Evolutionary conservation across 2,888 invertebrate genomes (phyloP), one percentile per base, ranked within the genome.

Genomic region (Drosophila lutescens): DNA sequence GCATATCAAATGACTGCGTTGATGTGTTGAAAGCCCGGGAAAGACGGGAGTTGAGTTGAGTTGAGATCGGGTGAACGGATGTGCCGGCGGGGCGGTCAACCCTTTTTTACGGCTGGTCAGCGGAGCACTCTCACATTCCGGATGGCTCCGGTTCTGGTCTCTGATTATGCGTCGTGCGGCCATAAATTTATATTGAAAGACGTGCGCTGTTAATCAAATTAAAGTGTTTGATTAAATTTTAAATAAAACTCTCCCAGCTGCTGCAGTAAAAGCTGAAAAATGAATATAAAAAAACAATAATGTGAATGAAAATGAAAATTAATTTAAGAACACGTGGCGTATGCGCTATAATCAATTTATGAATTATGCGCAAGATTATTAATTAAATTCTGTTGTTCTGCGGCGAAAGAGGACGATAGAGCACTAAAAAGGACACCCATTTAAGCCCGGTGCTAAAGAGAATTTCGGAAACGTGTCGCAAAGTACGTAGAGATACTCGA

Each of bases 161-260:
- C 86, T 87, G 88, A 85, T 85, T 85, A 89, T 86, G 84, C 86
- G 74, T 70, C 70, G 74, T 69, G 65, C 56, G 75, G 84, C 84
- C 67, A 88, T 88, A 89, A 89, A 89, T 89, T 89, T 89, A 86
- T 86, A 88, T 88, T 83, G 88, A 78, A 76, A 79, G 88, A 86
- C 86, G 86, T 86, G 86, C 72, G 84, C 59, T 88, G 88, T 86
- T 86, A 86, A 89, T 89, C 86, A 86, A 86, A 88, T 86, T 89
- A 88, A 88, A 86, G 86, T 78, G 78, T 75, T 86, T 88, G 89
- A 86, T 85, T 89, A 88, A 88, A 86, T 85, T 85, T 87, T 74
- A 82, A 84, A 88, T 61, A 77, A 66, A 59, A 58, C 66, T 34
- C 49, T 20, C 15, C 8, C 10, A 6, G 38, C 13, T 10, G 15